Percentiles rank a stretch among this genome's conserved stretches.
Conservation (phyloP, 2,888 invertebrate species). For the Eumerus sabulonum region DNA sequence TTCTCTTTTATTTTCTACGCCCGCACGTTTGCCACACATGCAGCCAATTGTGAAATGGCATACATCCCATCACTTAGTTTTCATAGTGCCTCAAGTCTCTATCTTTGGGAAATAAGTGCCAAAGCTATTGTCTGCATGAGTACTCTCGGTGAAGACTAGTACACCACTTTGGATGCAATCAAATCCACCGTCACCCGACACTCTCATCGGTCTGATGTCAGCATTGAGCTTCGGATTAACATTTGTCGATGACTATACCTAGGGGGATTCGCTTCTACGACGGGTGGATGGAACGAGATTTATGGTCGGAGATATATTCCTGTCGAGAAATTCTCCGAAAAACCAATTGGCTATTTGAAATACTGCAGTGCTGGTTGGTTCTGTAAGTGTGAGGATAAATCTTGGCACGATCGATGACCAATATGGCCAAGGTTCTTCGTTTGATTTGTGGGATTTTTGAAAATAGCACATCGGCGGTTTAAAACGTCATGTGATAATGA, state of each 20-base stretch:
- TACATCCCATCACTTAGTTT: too few species aligned
- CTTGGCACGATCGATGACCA: neutral
- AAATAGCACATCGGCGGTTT: neutral
- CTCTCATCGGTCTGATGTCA: neutral
- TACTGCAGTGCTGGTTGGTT: conserved; percentile 2
- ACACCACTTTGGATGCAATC: too few species aligned
- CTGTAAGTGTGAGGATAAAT: conserved; percentile 1
- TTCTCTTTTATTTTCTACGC: neutral
- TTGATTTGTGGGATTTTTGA: neutral
- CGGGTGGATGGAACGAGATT: conserved; percentile 12
- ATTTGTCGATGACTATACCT: conserved; percentile 4
- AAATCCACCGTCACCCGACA: too few species aligned
- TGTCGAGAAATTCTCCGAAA: conserved; percentile 2
- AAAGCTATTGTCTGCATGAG: neutral
- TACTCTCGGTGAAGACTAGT: too few species aligned
- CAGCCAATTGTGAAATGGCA: conserved; percentile 34
- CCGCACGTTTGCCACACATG: too few species aligned
- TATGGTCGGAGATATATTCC: conserved; percentile 35
- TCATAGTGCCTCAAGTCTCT: neutral
- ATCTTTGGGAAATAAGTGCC: conserved; percentile 22
- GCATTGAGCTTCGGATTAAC: neutral
- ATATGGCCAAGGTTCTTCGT: conserved; percentile 31
- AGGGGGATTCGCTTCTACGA: too few species aligned
- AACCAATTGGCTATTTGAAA: conserved; percentile 22
- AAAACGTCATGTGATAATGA: neutral